Percentiles rank a stretch among this genome's conserved stretches.
Evolutionary conservation across 2,888 invertebrate species (phyloP).

Genomic region (Chironomus riparius): DNA sequence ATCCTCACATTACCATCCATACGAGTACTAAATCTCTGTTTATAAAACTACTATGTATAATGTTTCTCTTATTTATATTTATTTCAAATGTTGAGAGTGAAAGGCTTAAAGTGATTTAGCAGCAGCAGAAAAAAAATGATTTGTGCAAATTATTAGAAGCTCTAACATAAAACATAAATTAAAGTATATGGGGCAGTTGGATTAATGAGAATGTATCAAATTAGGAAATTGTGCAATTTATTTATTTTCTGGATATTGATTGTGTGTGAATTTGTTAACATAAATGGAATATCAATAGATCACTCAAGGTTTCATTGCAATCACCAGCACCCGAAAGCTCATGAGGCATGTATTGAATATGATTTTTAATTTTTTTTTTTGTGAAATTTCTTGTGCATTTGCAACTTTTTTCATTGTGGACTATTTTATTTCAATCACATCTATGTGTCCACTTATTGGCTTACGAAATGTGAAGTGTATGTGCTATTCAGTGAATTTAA

Average conservation of each 20-base stretch:
- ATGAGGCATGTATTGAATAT: conserved; percentile 49
- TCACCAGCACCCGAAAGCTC: conserved; percentile 56
- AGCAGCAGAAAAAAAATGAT: too few species aligned
- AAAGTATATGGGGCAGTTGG: not conserved
- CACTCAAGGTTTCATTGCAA: conserved; percentile 46
- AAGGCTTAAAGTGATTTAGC: too few species aligned
- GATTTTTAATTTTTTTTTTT: not conserved
- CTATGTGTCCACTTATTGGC: not conserved
- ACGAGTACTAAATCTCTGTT: too few species aligned
- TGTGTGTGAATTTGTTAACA: not conserved
- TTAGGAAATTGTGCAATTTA: not conserved
- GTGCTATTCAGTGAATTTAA: not conserved
- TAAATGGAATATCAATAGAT: not conserved
- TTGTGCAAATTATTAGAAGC: too few species aligned
- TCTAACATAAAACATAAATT: too few species aligned
- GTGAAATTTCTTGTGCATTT: too few species aligned
- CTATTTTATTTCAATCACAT: not conserved
- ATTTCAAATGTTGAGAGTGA: too few species aligned
- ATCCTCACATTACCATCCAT: too few species aligned
- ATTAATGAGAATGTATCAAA: not conserved
- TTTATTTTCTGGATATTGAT: not conserved
- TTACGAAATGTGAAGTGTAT: not conserved
- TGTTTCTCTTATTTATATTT: too few species aligned
- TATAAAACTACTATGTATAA: too few species aligned
- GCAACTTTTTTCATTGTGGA: not conserved